A percentile compares a stretch with the other conserved stretches of the same genome.
These are phyloP conservation scores for Odobenus rosmarus DNA, from an alignment of 2,113 vertebrate species.

Conservation along the genomic window DNA sequence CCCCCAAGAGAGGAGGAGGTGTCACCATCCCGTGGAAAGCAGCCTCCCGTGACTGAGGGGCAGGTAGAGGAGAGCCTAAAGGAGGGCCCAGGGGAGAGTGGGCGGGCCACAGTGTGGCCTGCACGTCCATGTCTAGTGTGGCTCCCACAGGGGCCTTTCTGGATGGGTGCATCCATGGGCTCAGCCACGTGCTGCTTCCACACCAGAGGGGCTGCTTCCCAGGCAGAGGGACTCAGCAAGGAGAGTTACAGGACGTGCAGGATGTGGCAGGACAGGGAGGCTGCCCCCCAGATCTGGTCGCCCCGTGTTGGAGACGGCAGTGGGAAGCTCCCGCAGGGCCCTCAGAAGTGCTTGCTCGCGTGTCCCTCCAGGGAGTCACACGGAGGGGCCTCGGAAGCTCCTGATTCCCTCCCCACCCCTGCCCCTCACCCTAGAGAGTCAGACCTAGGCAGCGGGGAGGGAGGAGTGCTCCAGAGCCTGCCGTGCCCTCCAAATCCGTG, in stretches of 20 bases:
- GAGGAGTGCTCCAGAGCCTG: background rate
- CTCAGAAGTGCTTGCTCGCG: background rate
- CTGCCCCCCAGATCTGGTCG: background rate
- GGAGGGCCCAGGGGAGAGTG: background rate
- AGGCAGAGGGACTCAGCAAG: background rate
- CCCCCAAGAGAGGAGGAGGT: background rate
- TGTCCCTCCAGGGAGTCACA: background rate
- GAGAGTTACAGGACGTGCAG: background rate
- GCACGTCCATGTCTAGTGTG: rapidly evolving
- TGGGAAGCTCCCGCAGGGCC: background rate
- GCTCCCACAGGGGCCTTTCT: background rate
- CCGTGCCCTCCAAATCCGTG: background rate
- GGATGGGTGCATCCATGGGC: rapidly evolving
- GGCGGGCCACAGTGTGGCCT: rapidly evolving
- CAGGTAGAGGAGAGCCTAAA: background rate
- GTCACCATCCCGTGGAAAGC: background rate
- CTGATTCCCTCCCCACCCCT: background rate
- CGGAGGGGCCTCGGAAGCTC: background rate
- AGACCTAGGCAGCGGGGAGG: background rate
- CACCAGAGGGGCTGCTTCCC: background rate
- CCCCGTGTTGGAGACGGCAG: background rate
- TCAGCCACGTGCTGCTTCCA: background rate
- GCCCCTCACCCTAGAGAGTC: background rate
- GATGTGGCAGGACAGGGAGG: background rate
- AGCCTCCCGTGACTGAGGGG: background rate